A percentile compares a stretch with the other conserved stretches of the same genome.
These are phyloP conservation scores for Synanthedon myopaeformis DNA, from an alignment of 2,888 invertebrate species.

Conservation along the genomic window DNA sequence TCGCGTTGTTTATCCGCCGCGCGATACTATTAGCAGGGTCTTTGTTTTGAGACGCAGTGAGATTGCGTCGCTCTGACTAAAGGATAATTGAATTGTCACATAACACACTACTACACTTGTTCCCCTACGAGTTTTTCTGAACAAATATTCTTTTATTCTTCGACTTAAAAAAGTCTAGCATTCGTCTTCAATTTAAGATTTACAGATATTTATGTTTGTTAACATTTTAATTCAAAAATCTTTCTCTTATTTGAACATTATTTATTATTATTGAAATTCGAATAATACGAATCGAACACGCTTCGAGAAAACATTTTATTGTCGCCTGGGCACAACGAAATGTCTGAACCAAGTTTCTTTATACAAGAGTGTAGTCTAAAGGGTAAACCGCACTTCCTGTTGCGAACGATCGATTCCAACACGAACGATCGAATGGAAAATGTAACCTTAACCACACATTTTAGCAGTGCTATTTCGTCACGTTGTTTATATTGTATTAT, in stretches of 20 bases:
- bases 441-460: too few relatives aligned
- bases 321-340: too few relatives aligned
- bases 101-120: conserved; percentile 28
- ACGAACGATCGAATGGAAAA: conserved; percentile 24
- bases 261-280: too few relatives aligned
- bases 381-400: conserved; percentile 27
- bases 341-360: conserved; percentile 26
- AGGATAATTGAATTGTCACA: conserved; percentile 57
- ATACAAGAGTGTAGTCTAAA: conserved; percentile 22
- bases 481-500: too few relatives aligned
- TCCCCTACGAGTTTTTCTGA: conserved; percentile 5
- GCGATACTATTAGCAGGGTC: conserved; percentile 57
- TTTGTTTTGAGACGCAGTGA: conserved; percentile 54
- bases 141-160: not conserved
- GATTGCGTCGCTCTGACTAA: conserved; percentile 46
- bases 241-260: too few relatives aligned
- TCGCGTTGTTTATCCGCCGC: conserved; percentile 57
- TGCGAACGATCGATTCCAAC: conserved; percentile 32
- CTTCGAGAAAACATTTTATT: too few relatives aligned
- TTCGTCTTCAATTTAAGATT: too few relatives aligned
- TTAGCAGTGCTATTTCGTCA: too few relatives aligned
- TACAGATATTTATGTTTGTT: too few relatives aligned
- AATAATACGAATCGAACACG: too few relatives aligned
- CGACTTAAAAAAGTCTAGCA: not conserved
- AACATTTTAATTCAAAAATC: too few relatives aligned